phyloP scores from a whole-genome alignment of 2,113 vertebrate species.

The Bubo scandiacus region DNA sequence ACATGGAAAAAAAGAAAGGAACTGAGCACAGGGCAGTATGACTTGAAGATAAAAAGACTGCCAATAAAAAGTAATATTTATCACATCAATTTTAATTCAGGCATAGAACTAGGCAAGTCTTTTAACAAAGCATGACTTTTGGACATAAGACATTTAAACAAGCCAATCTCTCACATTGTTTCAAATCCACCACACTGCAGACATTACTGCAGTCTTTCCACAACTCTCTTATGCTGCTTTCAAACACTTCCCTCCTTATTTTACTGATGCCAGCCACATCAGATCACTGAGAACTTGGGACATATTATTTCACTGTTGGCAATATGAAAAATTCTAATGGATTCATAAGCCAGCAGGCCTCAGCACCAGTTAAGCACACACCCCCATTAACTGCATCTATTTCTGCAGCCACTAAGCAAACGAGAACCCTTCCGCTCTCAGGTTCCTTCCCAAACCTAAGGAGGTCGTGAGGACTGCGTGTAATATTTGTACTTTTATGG shows the following conservation, averaged over 20 bases:
- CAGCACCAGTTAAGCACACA: not conserved
- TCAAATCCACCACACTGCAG: accelerated
- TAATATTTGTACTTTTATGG: not conserved
- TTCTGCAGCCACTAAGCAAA: not conserved
- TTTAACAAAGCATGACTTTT: not conserved
- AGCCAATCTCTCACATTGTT: not conserved
- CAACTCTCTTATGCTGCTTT: not conserved
- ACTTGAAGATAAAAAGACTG: not conserved
- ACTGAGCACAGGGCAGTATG: not conserved
- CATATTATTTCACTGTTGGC: not conserved
- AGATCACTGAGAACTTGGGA: not conserved
- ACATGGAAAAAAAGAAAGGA: not conserved
- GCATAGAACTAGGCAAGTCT: not conserved
- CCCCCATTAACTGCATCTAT: not conserved
- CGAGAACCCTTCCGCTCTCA: accelerated
- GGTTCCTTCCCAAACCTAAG: not conserved
- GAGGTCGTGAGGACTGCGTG: not conserved
- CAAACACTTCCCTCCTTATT: not conserved
- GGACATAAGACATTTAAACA: not conserved
- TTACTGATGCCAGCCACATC: not conserved
- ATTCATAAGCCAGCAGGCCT: not conserved
- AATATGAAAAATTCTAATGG: not conserved
- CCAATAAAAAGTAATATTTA: not conserved
- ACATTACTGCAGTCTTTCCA: too few relatives aligned
- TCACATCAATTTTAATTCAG: not conserved